Evolutionary conservation across 2,113 vertebrate species (phyloP), one percentile per base, ranked within the genome.

Genomic region (Climacteris rufus): DNA sequence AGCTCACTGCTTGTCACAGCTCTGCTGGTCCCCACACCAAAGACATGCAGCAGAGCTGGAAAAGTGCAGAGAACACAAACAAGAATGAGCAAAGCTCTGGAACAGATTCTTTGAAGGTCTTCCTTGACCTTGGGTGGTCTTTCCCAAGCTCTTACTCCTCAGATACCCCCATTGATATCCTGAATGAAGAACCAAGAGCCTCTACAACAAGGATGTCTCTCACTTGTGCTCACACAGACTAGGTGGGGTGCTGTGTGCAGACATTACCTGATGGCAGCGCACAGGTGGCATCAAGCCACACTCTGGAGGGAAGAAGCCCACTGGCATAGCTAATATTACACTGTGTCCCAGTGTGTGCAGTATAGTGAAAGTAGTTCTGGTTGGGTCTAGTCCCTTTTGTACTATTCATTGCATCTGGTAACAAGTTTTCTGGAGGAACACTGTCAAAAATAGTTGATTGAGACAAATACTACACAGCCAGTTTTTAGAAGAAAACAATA

Each of bases 201-300:
- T 42, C 10, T 40, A 4, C 10, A 44, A 0, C 28, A 27, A 45
- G n/a, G 25, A 20, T 42, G 18, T 30, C 28, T 71, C 44, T 63
- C 25, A 2, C 0, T 0, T 27, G 27, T 0, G 3, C 53, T 69
- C 4, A 13, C 8, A 10, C 37, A 44, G 28, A 3, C 31, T 23
- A 19, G 17, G 52, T 45, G 19, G 47, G 30, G 13, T 75, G 30
- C 7, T 63, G 42, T 10, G 39, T 59, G 31, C 68, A 74, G 45
- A 6, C 70, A 12, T 16, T 19, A 3, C 10, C 11, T 45, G n/a
- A 25, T 30, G 23, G 18, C 64, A 49, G 40, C 7, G 2, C 2
- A 0, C 17, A 21, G n/a, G 7, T 6, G 52, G 23, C 81, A 64
- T 40, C 45, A 54, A 70, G 20, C 42, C 2, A 0, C 54, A 22